Evolutionary conservation across 2,888 invertebrate genomes (phyloP).

Genomic region (Thecocarcelia acutangulata): DNA sequence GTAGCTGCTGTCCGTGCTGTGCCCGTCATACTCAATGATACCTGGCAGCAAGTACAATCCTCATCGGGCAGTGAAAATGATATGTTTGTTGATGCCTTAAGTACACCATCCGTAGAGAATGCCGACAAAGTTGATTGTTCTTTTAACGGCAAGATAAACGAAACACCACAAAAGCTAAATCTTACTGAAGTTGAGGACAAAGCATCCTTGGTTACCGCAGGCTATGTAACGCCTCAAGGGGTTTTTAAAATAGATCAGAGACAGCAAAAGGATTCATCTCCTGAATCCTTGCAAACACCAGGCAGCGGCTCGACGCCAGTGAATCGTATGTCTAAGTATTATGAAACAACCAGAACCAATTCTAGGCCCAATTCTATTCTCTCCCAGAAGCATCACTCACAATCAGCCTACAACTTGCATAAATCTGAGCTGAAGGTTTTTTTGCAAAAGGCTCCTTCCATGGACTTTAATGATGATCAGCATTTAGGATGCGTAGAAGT

Average conservation of each 20-base stretch:
- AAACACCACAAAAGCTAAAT: conserved; percentile 48
- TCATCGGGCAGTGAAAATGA: conserved; percentile 79
- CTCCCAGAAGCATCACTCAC: conserved; percentile 76
- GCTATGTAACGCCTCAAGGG: conserved; percentile 54
- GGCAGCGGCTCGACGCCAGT: conserved; percentile 58
- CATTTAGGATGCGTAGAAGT: conserved; percentile 72
- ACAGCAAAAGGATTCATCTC: conserved; percentile 32
- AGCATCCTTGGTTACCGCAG: conserved; percentile 55
- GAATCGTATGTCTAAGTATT: conserved; percentile 71
- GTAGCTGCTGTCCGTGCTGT: conserved; percentile 70
- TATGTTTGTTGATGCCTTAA: conserved; percentile 78
- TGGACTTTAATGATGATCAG: conserved; percentile 72
- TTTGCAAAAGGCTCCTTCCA: conserved; percentile 78
- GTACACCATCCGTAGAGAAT: conserved; percentile 73
- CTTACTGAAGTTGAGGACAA: neutral
- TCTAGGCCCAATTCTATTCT: conserved; percentile 63
- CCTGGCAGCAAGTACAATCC: conserved; percentile 69
- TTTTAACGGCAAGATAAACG: conserved; percentile 67
- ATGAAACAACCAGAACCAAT: conserved; percentile 70
- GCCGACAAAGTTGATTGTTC: conserved; percentile 64
- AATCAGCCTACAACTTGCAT: conserved; percentile 79
- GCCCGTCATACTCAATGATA: conserved; percentile 37
- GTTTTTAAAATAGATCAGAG: neutral
- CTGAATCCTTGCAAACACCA: conserved; percentile 38
- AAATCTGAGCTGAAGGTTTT: conserved; percentile 78